These are phyloP conservation scores for Leuctra nigra DNA, from an alignment of 2,888 invertebrate genomes.

Conservation along the genomic window DNA sequence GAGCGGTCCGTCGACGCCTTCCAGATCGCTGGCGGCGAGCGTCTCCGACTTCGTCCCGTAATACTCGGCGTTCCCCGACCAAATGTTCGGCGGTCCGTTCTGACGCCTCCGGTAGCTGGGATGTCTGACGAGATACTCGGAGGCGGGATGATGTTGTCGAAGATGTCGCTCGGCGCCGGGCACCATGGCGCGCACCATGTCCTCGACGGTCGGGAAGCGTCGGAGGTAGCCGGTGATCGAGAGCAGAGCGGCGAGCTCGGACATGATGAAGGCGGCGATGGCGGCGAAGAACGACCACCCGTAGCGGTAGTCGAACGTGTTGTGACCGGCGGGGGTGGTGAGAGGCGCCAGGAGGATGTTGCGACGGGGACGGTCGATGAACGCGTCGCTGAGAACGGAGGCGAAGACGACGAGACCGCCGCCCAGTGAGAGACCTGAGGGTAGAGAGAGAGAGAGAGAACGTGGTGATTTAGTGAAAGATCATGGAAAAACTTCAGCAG, in stretches of 20 bases:
- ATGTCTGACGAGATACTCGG: constrained; percentile 44
- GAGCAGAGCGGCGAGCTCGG: constrained; percentile 51
- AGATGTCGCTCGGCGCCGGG: constrained; percentile 46
- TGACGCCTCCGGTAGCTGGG: constrained; percentile 23
- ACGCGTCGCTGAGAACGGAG: constrained; percentile 52
- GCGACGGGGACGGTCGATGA: constrained; percentile 41
- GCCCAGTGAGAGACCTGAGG: constrained; percentile 53
- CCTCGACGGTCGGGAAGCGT: constrained; percentile 52
- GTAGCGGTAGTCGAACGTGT: constrained; percentile 43
- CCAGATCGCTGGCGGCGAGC: constrained; percentile 39
- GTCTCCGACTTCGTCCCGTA: constrained; percentile 43
- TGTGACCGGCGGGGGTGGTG: constrained; percentile 1
- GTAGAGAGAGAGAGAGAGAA: background rate
- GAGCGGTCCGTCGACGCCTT: constrained; percentile 39
- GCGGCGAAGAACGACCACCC: constrained; percentile 58
- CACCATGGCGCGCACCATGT: constrained; percentile 56
- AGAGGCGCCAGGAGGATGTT: constrained; percentile 17
- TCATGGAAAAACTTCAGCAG: too few relatives aligned
- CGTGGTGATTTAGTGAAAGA: too few relatives aligned
- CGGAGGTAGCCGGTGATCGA: constrained; percentile 53
- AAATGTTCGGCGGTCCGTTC: constrained; percentile 23
- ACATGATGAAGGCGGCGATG: constrained; percentile 50
- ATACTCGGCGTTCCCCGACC: constrained; percentile 42
- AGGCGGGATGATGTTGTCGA: constrained; percentile 37
- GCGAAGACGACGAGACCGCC: constrained; percentile 54